phyloP scores from a whole-genome alignment of 1,140 invertebrate species.

The Penaeus vannamei region DNA sequence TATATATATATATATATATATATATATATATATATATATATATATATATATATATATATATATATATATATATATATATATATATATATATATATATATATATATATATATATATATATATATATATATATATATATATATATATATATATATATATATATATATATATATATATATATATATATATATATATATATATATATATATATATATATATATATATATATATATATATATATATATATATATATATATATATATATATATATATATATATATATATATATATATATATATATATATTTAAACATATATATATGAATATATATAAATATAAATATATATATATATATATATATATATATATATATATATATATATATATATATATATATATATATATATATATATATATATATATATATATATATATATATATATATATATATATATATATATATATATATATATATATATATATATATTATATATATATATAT shows the following conservation, averaged over 20 bases:
- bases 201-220: too few relatives aligned
- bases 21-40: background rate
- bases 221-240: too few relatives aligned
- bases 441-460: background rate
- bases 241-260: too few relatives aligned
- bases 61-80: background rate
- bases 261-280: too few relatives aligned
- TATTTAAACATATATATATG: too few relatives aligned
- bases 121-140: slow-evolving; percentile 9
- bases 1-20: slow-evolving; percentile 9
- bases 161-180: too few relatives aligned
- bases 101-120: slow-evolving; percentile 33
- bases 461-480: too few relatives aligned
- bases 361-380: slow-evolving; percentile 12
- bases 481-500: too few relatives aligned
- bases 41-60: background rate
- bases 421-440: background rate
- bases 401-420: background rate
- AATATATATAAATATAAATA: background rate
- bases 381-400: background rate
- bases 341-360: slow-evolving; percentile 14
- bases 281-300: too few relatives aligned
- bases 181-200: too few relatives aligned
- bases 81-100: too few relatives aligned
- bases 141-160: background rate